Evolutionary conservation across 2,797 vertebrate genomes (phyloP), one percentile per base, ranked within the genome.

Genomic region (Mionectes olivaceus): DNA sequence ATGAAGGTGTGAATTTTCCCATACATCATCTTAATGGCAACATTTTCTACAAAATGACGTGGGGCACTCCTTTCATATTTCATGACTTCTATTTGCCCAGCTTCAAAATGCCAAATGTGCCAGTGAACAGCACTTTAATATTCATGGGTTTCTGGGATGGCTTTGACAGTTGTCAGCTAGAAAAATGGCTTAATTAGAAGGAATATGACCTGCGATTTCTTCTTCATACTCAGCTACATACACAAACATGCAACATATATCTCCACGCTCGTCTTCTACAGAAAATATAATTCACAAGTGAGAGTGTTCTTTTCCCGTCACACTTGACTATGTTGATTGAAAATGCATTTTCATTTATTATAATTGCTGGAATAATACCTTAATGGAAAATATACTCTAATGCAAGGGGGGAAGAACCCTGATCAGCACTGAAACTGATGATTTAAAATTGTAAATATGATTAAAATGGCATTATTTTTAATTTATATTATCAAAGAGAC

Each of bases 1-100:
- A 96, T 96, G 97, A 97, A 97, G 95, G 94, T 97, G 92, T 96
- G 97, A 96, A 95, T 97, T 98, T 97, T 93, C 73, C 78, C 85
- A 96, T 98, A 95, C 21, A 97, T 98, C 97, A 97, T 94, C 95
- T 97, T 98, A 98, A 98, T 97, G 95, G 96, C 94, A 97, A 92
- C 95, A 96, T 97, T 98, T 98, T 96, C 97, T 96, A 85, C 73
- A 88, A 93, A 96, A 83, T 77, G 87, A 97, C 97, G 81, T 94
- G 87, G 93, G 96, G 84, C 89, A 83, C 85, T 97, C 96, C 93
- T 97, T 98, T 98, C 97, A 98, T 98, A 98, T 98, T 98, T 98
- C 97, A 98, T 97, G 93, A 98, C 96, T 98, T 98, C 97, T 97
- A 96, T 98, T 98, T 98, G 96, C 95, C 97, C 94, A 90, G 92